Evolutionary conservation across 2,888 invertebrate species (phyloP).

Genomic region (Meteorus colon): DNA sequence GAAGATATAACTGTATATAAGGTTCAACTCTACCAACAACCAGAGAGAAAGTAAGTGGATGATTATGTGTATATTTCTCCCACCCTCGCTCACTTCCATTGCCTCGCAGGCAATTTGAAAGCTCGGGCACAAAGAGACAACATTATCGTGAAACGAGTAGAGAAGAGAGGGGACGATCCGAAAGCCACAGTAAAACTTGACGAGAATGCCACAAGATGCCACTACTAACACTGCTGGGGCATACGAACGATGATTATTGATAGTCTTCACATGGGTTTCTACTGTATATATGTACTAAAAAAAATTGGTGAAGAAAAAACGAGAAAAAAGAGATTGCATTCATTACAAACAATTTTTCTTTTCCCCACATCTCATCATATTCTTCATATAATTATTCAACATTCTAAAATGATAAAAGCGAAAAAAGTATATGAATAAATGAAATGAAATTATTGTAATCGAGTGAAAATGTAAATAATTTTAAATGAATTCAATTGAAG

Average conservation of each 20-base stretch:
- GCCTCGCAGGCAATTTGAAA: conserved; percentile 50
- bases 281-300: conserved; percentile 55
- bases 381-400: background rate
- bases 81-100: conserved; percentile 49
- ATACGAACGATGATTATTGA: conserved; percentile 32
- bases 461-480: background rate
- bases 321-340: background rate
- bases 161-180: conserved; percentile 24
- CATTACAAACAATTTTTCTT: background rate
- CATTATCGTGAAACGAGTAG: background rate
- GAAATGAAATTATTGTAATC: conserved; percentile 2
- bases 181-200: conserved; percentile 47
- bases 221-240: conserved; percentile 50
- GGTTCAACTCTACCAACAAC: conserved; percentile 13
- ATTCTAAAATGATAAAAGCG: background rate
- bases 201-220: conserved; percentile 60
- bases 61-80: conserved; percentile 52
- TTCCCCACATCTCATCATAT: background rate
- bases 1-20: conserved; percentile 10
- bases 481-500: background rate
- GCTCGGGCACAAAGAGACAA: conserved; percentile 41
- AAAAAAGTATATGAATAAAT: background rate
- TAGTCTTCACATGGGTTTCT: conserved; percentile 61
- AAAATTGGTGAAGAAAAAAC: background rate
- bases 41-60: conserved; percentile 65